Evolutionary conservation across 2,888 invertebrate species (phyloP).

Genomic region (Agriopis aurantiaria): DNA sequence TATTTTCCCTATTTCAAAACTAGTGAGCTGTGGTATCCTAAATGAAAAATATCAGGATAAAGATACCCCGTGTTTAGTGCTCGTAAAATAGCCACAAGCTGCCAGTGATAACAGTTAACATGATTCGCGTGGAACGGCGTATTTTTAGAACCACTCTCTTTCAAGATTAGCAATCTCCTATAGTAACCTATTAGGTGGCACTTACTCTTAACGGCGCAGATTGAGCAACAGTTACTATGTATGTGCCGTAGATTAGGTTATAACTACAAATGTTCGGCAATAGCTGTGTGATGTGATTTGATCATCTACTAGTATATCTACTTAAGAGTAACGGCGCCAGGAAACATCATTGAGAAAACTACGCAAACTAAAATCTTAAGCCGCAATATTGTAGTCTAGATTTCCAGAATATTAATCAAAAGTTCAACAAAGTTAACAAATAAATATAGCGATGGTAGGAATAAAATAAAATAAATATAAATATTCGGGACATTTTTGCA

Average conservation of each 20-base stretch:
- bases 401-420: background rate
- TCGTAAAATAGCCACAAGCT: slow-evolving; percentile 34
- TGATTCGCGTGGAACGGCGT: slow-evolving; percentile 17
- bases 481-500: too few relatives aligned
- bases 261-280: background rate
- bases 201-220: slow-evolving; percentile 20
- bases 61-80: slow-evolving; percentile 32
- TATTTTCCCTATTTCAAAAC: too few relatives aligned
- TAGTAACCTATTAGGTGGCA: slow-evolving; percentile 27
- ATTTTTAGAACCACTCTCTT: slow-evolving; percentile 34
- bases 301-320: background rate
- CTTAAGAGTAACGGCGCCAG: slow-evolving; percentile 3
- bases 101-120: slow-evolving; percentile 31
- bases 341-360: background rate
- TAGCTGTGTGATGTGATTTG: slow-evolving; percentile 6
- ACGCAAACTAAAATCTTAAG: background rate
- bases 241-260: background rate
- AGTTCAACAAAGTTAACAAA: background rate
- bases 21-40: too few relatives aligned
- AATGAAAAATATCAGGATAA: slow-evolving; percentile 17
- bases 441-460: background rate
- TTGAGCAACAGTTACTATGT: slow-evolving; percentile 18
- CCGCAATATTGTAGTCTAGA: slow-evolving; percentile 1
- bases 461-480: too few relatives aligned
- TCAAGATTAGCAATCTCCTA: slow-evolving; percentile 33